Conservation (phyloP, 2,113 vertebrate species). For the Epinephelus moara region DNA sequence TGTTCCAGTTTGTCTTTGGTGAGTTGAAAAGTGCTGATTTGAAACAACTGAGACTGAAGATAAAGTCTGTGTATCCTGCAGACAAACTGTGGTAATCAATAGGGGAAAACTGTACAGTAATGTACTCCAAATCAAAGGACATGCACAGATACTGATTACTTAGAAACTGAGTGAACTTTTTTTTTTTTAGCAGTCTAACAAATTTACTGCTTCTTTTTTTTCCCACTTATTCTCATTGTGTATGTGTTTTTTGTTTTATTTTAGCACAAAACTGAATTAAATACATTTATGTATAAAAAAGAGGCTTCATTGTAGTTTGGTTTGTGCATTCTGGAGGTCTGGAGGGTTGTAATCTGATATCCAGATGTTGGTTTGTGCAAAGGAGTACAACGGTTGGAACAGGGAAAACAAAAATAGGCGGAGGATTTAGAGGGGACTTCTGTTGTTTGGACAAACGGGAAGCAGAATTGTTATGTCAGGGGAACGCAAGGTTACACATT, state of each 20-base stretch:
- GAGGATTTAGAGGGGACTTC: background rate
- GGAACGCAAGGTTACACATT: constrained; percentile 44
- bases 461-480: background rate
- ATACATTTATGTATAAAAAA: no score
- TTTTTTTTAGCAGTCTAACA: background rate
- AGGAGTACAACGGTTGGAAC: background rate
- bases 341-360: background rate
- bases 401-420: background rate
- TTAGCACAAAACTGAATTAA: no score
- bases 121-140: background rate
- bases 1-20: background rate
- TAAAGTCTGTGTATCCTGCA: background rate
- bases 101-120: no score
- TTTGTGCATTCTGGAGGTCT: background rate
- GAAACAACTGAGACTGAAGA: background rate
- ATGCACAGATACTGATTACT: background rate
- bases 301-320: background rate
- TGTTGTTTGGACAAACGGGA: background rate
- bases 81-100: no score
- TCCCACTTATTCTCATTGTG: background rate
- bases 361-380: background rate
- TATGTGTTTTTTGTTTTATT: background rate
- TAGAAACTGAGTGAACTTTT: background rate
- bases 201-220: background rate
- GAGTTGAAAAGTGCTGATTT: background rate